phyloP scores from a whole-genome alignment of 2,113 vertebrate genomes.

The Heliornis fulica region DNA sequence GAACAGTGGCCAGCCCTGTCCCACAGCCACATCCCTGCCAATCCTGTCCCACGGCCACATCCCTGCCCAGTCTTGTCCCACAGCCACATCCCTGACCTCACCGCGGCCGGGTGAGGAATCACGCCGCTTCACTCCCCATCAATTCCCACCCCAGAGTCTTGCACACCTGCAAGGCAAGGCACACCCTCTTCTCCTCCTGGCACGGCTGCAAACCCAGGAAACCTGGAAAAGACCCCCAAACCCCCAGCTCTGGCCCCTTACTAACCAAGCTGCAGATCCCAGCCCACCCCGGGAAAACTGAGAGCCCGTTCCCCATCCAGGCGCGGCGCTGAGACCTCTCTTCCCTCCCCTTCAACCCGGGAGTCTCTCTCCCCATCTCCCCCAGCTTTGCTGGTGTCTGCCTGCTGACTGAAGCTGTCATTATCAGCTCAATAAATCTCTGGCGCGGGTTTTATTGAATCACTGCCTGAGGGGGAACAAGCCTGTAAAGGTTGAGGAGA shows the following conservation, averaged over 20 bases:
- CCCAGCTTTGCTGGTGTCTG: conserved; percentile 57
- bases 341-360: background rate
- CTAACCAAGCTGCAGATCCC: background rate
- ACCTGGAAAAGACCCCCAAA: accelerated
- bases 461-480: conserved; percentile 83
- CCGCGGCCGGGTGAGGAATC: background rate
- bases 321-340: background rate
- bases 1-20: background rate
- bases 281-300: accelerated
- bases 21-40: background rate
- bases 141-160: background rate
- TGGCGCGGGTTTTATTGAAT: conserved; percentile 90
- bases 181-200: background rate
- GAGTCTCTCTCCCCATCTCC: conserved; percentile 16
- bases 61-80: background rate
- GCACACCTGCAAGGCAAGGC: background rate
- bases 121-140: background rate
- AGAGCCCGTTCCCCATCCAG: background rate
- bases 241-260: accelerated
- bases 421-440: conserved; percentile 90
- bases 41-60: background rate
- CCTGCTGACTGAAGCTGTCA: conserved; percentile 85
- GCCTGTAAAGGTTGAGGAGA: conserved; percentile 88
- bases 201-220: background rate
- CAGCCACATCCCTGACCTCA: background rate